Conservation (phyloP, 1,140 invertebrate genomes). For the Drosophila kurseongensis region DNA sequence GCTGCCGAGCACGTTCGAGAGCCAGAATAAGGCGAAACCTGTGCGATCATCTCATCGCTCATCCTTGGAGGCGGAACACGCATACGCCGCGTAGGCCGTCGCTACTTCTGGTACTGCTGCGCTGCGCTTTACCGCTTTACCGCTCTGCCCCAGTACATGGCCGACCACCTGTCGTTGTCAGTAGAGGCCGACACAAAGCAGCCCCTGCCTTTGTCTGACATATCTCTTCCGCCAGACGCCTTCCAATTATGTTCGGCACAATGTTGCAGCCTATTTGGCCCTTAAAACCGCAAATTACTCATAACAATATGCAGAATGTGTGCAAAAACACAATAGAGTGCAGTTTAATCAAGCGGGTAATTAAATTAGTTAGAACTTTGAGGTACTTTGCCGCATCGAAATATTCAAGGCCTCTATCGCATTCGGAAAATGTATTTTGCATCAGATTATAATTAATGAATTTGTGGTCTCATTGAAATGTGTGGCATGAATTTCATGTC, state of each 20-base stretch:
- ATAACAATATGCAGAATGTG: neutral
- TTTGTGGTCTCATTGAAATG: constrained; percentile 33
- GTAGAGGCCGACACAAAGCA: constrained; percentile 31
- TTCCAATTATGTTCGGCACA: constrained; percentile 68
- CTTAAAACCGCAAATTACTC: neutral
- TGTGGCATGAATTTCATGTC: constrained; percentile 21
- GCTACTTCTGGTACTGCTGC: constrained; percentile 15
- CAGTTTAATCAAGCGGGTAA: neutral
- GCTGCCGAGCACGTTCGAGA: constrained; percentile 17
- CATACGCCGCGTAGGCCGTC: constrained; percentile 48
- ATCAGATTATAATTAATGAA: constrained; percentile 38
- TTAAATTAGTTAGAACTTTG: neutral
- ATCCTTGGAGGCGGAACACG: constrained; percentile 5
- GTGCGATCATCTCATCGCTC: constrained; percentile 54
- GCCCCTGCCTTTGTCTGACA: constrained; percentile 21
- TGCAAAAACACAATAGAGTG: neutral
- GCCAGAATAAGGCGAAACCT: constrained; percentile 56
- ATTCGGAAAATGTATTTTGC: constrained; percentile 5
- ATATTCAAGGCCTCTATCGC: constrained; percentile 1
- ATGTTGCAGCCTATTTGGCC: constrained; percentile 33
- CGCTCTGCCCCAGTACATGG: constrained; percentile 11
- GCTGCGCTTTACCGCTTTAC: constrained; percentile 43
- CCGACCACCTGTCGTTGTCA: constrained; percentile 81
- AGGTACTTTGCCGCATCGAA: neutral
- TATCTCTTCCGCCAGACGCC: constrained; percentile 53